Percentiles rank a stretch among this genome's conserved stretches.
phyloP scores from a whole-genome alignment of 2,888 invertebrate genomes.

The Machimus rusticus region DNA sequence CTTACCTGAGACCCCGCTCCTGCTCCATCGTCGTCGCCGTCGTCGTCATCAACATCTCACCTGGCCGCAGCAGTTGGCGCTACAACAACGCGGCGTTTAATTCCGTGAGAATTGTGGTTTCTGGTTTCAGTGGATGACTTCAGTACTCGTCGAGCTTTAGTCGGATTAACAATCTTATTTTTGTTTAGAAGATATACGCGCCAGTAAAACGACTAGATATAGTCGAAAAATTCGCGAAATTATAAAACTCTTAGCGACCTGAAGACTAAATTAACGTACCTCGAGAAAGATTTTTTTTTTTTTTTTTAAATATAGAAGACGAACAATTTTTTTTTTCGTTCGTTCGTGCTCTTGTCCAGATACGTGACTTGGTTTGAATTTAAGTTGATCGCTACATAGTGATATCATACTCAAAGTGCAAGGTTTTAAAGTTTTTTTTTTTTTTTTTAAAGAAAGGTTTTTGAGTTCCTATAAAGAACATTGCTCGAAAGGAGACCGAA shows the following conservation, averaged over 20 bases:
- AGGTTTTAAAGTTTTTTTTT: neutral
- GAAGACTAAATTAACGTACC: neutral
- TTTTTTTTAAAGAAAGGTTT: neutral
- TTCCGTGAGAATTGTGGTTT: conserved; percentile 10
- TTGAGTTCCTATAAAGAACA: neutral
- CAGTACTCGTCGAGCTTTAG: conserved; percentile 37
- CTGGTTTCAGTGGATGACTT: neutral
- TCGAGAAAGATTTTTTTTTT: neutral
- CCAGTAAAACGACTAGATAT: neutral
- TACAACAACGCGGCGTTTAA: neutral
- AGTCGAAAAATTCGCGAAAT: neutral
- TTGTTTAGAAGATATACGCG: neutral
- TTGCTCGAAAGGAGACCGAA: neutral
- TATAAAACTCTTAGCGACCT: neutral
- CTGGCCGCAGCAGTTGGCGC: neutral
- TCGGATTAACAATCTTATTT: neutral
- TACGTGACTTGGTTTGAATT: neutral
- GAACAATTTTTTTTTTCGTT: neutral
- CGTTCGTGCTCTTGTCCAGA: neutral
- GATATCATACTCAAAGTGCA: neutral
- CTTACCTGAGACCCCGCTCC: neutral
- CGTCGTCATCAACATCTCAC: neutral
- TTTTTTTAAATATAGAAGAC: neutral
- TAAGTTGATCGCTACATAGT: neutral
- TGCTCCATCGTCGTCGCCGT: neutral